These are phyloP conservation scores for Nannospalax galili DNA, from an alignment of 2,113 vertebrate species.

Conservation along the genomic window DNA sequence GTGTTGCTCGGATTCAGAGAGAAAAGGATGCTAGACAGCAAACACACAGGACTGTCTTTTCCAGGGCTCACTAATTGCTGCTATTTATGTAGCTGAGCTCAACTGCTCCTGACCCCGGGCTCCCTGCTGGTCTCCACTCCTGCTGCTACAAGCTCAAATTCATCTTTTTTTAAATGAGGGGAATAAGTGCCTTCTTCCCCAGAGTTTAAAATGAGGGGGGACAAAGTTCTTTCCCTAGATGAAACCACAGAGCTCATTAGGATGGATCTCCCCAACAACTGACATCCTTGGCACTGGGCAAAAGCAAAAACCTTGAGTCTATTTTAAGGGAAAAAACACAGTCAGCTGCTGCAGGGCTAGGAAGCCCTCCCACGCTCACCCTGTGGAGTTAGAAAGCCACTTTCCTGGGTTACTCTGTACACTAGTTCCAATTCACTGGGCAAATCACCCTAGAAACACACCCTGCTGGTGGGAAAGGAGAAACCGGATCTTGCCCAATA, in stretches of 20 bases:
- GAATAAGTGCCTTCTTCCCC: not conserved
- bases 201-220: not conserved
- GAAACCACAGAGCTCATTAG: constrained; percentile 49
- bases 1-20: not conserved
- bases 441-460: constrained; percentile 56
- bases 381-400: not conserved
- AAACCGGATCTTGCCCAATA: not conserved
- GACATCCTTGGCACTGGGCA: not conserved
- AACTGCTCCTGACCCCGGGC: constrained; percentile 54
- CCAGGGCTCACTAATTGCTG: constrained; percentile 44
- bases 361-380: not conserved
- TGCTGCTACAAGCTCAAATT: not conserved
- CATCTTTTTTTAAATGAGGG: not conserved
- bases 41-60: not conserved
- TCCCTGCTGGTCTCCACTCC: not conserved
- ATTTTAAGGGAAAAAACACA: not conserved
- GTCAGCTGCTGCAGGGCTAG: not conserved
- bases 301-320: not conserved
- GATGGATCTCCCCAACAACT: not conserved
- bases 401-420: not conserved
- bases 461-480: constrained; percentile 67
- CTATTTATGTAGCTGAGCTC: constrained; percentile 18
- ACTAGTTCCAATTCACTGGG: constrained; percentile 37
- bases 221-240: constrained; percentile 3
- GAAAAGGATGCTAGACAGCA: not conserved